Evolutionary conservation across 2,113 vertebrate genomes (phyloP).

Genomic region (Falcunculus frontatus): DNA sequence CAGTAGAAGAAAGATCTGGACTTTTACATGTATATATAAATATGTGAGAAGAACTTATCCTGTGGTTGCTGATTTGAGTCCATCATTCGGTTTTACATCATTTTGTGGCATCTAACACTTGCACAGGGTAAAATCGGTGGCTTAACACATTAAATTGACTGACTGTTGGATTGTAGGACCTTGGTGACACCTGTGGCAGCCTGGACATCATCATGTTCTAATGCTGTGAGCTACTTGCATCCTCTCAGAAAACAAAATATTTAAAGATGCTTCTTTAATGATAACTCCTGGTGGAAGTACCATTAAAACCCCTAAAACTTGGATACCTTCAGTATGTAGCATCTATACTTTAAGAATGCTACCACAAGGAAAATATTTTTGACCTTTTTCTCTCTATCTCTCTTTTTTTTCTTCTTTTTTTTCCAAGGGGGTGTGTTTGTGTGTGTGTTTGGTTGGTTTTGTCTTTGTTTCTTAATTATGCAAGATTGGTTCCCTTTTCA

Average conservation of each 20-base stretch:
- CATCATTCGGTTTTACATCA: not conserved
- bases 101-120: not conserved
- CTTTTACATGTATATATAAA: not conserved
- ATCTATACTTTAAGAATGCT: not conserved
- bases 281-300: not conserved
- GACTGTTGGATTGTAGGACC: not conserved
- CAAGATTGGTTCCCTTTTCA: not conserved
- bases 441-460: not conserved
- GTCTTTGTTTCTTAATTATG: not conserved
- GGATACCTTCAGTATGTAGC: not conserved
- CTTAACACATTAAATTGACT: not conserved
- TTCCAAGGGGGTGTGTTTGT: not conserved
- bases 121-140: not conserved
- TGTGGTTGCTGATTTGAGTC: not conserved
- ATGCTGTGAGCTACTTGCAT: not conserved
- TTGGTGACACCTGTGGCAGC: not conserved
- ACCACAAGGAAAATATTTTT: not conserved
- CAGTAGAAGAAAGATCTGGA: not conserved
- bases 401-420: not conserved
- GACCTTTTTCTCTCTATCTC: not conserved
- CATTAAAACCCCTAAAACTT: not conserved
- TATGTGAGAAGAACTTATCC: not conserved
- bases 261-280: not conserved
- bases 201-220: not conserved
- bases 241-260: not conserved